phyloP scores from a whole-genome alignment of 2,888 invertebrate species.

The Pollenia griseotomentosa region DNA sequence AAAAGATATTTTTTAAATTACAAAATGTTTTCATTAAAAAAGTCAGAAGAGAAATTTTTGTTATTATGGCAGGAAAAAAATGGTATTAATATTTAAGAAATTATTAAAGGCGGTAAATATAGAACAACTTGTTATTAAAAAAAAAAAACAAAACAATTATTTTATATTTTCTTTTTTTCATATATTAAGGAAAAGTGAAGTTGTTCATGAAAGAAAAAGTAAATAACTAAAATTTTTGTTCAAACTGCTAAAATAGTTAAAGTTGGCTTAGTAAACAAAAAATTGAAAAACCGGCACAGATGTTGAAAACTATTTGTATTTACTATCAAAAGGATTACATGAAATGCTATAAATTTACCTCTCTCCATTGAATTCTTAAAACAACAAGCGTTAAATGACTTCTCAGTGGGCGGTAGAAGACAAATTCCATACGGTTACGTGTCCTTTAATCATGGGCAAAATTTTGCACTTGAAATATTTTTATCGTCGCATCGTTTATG shows the following conservation, averaged over 20 bases:
- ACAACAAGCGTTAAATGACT: constrained; percentile 65
- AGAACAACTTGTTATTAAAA: background rate
- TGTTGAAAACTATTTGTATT: constrained; percentile 12
- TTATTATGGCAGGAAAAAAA: constrained; percentile 32
- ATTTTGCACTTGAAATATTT: constrained; percentile 43
- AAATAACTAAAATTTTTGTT: constrained; percentile 41
- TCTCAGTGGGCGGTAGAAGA: constrained; percentile 34
- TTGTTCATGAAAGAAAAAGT: constrained; percentile 22
- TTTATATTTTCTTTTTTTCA: constrained; percentile 8
- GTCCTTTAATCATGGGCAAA: constrained; percentile 41
- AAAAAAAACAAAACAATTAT: constrained; percentile 16
- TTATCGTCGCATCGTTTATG: background rate
- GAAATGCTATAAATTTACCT: constrained; percentile 46
- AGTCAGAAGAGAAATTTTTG: constrained; percentile 38
- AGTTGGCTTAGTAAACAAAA: background rate
- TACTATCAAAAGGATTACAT: constrained; percentile 43
- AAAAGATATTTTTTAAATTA: constrained; percentile 44
- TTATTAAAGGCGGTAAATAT: constrained; percentile 43
- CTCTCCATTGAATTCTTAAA: background rate
- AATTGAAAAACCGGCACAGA: constrained; percentile 34
- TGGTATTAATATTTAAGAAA: constrained; percentile 46
- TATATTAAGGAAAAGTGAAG: constrained; percentile 34
- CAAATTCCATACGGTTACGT: constrained; percentile 34
- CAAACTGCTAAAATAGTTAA: background rate
- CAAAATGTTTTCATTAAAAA: constrained; percentile 50